These are phyloP conservation scores for Denticeps clupeoides DNA, from an alignment of 2,797 vertebrate genomes.

Conservation along the genomic window DNA sequence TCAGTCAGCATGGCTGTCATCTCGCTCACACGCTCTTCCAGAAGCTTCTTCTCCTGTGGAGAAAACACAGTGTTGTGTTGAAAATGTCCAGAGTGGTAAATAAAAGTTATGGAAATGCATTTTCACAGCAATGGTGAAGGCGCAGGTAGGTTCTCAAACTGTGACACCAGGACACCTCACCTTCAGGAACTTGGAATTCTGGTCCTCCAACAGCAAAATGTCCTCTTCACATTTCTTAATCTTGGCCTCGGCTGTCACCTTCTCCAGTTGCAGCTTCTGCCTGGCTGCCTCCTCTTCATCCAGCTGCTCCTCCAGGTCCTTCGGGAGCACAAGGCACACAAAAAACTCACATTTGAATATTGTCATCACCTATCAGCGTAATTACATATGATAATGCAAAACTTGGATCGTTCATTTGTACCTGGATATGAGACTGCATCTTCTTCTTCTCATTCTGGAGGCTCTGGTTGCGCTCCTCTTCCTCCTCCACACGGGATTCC, in stretches of 20 bases:
- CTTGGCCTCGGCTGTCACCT: conserved; percentile 92
- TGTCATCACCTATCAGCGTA: not conserved
- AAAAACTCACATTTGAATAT: conserved; percentile 4
- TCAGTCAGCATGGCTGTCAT: conserved; percentile 85
- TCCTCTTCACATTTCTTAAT: conserved; percentile 98
- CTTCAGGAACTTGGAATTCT: conserved; percentile 93
- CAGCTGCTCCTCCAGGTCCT: conserved; percentile 94
- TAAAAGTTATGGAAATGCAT: too few relatives aligned
- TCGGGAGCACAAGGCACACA: conserved; percentile 3
- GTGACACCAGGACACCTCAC: conserved; percentile 44
- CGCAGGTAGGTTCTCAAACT: too few relatives aligned
- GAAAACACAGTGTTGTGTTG: too few relatives aligned
- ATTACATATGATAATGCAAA: not conserved
- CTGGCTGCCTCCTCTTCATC: conserved; percentile 93
- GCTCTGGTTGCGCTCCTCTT: conserved; percentile 87
- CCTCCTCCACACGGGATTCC: conserved; percentile 89
- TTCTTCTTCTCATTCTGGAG: conserved; percentile 94
- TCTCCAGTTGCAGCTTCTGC: conserved; percentile 93
- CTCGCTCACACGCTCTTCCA: conserved; percentile 84
- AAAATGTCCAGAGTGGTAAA: too few relatives aligned
- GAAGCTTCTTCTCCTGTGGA: conserved; percentile 84
- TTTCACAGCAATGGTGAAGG: too few relatives aligned
- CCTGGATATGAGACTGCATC: conserved; percentile 93
- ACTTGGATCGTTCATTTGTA: conserved; percentile 24
- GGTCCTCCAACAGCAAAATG: conserved; percentile 86